Evolutionary conservation across 1,140 invertebrate species (phyloP), one percentile per base, ranked within the genome.

Genomic region (Rhizoglyphus robini): DNA sequence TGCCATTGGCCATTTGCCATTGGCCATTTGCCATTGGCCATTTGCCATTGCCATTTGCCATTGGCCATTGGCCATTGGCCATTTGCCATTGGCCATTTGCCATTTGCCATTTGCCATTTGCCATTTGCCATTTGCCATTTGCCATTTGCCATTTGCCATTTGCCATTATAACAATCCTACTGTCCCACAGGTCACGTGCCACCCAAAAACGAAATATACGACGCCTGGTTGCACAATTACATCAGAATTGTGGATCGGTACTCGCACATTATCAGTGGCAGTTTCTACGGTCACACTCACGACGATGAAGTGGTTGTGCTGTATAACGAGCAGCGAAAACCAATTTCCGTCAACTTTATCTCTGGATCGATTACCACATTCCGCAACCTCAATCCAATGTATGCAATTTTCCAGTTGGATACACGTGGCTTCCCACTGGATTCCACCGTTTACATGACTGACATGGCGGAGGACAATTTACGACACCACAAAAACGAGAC

Each of bases 131-230:
- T n/a, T n/a, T n/a, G n/a, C n/a, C n/a, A n/a, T n/a, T n/a, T n/a
- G n/a, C n/a, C n/a, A n/a, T n/a, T n/a, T n/a, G n/a, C n/a, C n/a
- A n/a, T n/a, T n/a, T n/a, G n/a, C n/a, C n/a, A n/a, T n/a, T n/a
- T n/a, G n/a, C n/a, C n/a, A n/a, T n/a, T n/a, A n/a, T n/a, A n/a
- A n/a, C n/a, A n/a, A n/a, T n/a, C n/a, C n/a, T n/a, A n/a, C n/a
- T n/a, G n/a, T n/a, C n/a, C n/a, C n/a, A n/a, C n/a, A n/a, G n/a
- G 66, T 4, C 66, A 67, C 41, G 32, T 66, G 15, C 65, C 66
- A 31, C 64, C 65, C 11, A 27, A 20, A 20, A 5, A 30, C 34
- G 57, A 67, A 18, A 51, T 29, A 11, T 58, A 51, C 25, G 38
- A 54, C 15, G 38, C 25, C 25, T 67, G 65, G 66, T 2, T 68